Conservation (phyloP, 2,113 vertebrate species). For the Passer domesticus region DNA sequence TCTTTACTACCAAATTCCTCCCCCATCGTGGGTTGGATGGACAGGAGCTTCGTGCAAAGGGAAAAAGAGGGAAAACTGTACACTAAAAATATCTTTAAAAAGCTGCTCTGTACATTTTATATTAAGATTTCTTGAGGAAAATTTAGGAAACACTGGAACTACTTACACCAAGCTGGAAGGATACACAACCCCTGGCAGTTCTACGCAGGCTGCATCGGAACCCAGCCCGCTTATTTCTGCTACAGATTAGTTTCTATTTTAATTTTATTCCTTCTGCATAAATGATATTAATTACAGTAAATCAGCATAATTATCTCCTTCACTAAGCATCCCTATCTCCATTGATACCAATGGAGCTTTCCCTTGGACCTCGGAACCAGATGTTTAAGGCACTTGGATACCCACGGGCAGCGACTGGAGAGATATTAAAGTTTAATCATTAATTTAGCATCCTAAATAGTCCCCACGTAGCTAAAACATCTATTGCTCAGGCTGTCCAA, state of each 20-base stretch:
- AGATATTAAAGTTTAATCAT: neutral
- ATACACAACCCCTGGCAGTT: neutral
- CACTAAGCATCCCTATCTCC: slow-evolving; percentile 32
- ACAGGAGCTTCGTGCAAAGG: neutral
- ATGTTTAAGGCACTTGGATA: slow-evolving; percentile 57
- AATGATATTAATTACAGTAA: slow-evolving; percentile 68
- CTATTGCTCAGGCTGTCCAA: neutral
- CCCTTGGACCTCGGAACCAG: slow-evolving; percentile 47
- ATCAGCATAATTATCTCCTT: slow-evolving; percentile 68
- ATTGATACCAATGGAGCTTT: slow-evolving; percentile 19
- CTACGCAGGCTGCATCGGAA: neutral
- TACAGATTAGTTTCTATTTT: slow-evolving; percentile 68
- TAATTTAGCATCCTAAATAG: neutral
- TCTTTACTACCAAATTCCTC: neutral
- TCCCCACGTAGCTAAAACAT: neutral
- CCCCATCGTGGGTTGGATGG: neutral
- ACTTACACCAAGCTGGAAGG: neutral
- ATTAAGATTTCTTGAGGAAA: neutral
- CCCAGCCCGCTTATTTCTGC: slow-evolving; percentile 22
- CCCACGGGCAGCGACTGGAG: neutral
- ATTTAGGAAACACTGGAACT: neutral
- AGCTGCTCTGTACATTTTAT: slow-evolving; percentile 9
- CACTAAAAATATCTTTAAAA: neutral
- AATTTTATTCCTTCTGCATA: slow-evolving; percentile 68
- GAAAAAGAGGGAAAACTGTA: neutral